phyloP scores from a whole-genome alignment of 1,140 invertebrate species.

The Aphelenchoides fujianensis region DNA sequence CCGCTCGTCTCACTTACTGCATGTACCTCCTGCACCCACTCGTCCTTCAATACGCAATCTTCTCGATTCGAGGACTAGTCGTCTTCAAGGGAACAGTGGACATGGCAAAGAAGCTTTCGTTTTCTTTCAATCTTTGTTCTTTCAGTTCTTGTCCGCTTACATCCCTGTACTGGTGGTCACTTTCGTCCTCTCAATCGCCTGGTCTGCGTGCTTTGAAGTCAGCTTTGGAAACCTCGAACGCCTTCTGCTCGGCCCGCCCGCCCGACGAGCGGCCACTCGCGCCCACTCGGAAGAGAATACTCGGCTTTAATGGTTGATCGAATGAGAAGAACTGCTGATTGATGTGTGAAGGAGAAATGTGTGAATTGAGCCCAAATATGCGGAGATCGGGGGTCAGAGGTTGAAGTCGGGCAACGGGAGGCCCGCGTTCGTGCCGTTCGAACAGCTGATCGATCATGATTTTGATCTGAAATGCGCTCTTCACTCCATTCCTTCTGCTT shows the following conservation, averaged over 20 bases:
- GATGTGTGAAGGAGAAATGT: background rate
- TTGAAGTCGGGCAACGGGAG: background rate
- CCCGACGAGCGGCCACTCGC: too few relatives aligned
- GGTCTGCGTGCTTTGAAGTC: background rate
- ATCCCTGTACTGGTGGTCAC: background rate
- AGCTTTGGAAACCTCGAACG: background rate
- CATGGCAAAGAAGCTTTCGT: background rate
- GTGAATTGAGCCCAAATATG: background rate
- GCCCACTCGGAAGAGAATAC: background rate
- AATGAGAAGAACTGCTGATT: too few relatives aligned
- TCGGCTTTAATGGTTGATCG: background rate
- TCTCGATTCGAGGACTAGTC: background rate
- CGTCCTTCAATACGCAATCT: background rate
- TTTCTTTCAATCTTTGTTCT: background rate
- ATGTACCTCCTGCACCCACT: background rate
- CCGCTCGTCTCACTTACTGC: background rate
- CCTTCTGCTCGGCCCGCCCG: too few relatives aligned
- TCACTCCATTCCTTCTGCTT: too few relatives aligned
- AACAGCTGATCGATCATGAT: conserved; percentile 24
- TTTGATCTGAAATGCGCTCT: conserved; percentile 26
- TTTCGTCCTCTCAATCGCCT: background rate
- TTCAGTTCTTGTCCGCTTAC: too few relatives aligned
- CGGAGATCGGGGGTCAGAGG: background rate
- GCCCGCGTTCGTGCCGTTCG: conserved; percentile 19
- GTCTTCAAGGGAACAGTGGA: background rate